phyloP scores from a whole-genome alignment of 2,113 vertebrate species.

The Epinephelus fuscoguttatus region DNA sequence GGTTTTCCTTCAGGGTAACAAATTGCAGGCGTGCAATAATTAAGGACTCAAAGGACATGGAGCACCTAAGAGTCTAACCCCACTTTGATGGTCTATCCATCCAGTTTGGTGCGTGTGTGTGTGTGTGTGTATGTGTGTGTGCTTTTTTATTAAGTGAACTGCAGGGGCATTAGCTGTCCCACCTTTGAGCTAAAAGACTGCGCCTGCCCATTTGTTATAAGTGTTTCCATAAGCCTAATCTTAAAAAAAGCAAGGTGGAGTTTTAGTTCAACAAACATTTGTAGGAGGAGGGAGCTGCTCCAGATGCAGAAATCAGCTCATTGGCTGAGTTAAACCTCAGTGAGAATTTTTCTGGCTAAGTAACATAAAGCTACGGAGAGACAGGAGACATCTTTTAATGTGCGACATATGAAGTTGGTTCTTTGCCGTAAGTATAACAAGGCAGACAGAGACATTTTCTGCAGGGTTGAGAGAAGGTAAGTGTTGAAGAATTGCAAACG shows the following conservation, averaged over 20 bases:
- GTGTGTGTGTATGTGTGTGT: not conserved
- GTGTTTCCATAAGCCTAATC: slow-evolving; percentile 10
- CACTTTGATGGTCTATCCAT: slow-evolving; percentile 42
- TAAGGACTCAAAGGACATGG: slow-evolving; percentile 52
- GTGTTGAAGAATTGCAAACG: slow-evolving; percentile 29
- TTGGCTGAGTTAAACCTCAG: slow-evolving; percentile 1
- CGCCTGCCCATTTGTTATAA: slow-evolving; percentile 30
- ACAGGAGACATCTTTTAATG: slow-evolving; percentile 50
- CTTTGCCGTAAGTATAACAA: slow-evolving; percentile 24
- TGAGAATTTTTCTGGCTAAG: not conserved
- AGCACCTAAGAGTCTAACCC: slow-evolving; percentile 44
- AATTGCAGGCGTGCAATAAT: slow-evolving; percentile 54
- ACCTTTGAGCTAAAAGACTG: slow-evolving; percentile 46
- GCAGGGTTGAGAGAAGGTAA: slow-evolving; percentile 28
- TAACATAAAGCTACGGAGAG: slow-evolving; percentile 27
- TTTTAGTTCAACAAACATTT: slow-evolving; percentile 31
- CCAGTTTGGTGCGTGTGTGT: slow-evolving; percentile 8
- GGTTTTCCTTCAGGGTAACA: slow-evolving; percentile 34
- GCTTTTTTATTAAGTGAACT: slow-evolving; percentile 12
- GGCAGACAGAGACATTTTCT: slow-evolving; percentile 27
- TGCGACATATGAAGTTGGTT: slow-evolving; percentile 22
- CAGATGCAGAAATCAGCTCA: slow-evolving; percentile 27
- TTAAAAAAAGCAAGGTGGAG: slow-evolving; percentile 26
- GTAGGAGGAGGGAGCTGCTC: not conserved
- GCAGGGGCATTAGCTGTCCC: slow-evolving; percentile 7